Evolutionary conservation across 2,888 invertebrate genomes (phyloP).

Genomic region (Ectemnius continuus): DNA sequence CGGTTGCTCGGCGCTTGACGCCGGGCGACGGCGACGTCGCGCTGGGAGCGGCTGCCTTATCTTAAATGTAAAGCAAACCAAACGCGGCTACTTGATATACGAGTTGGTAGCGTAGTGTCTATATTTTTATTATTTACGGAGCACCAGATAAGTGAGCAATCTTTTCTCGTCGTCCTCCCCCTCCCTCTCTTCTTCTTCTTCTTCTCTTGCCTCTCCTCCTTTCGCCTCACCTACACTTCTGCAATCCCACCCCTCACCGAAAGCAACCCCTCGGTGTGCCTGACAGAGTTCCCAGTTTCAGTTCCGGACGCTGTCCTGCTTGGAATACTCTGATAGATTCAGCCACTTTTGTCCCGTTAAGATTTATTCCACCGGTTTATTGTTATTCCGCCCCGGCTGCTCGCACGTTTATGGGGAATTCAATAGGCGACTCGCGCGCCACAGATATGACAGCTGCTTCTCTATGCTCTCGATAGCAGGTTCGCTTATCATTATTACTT

Average conservation of each 20-base stretch:
- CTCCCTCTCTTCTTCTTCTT: neutral
- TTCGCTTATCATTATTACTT: too few species aligned
- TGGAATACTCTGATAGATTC: conserved; percentile 69
- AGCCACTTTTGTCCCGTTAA: conserved; percentile 69
- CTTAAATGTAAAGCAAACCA: conserved; percentile 71
- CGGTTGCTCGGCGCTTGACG: conserved; percentile 7
- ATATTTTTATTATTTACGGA: conserved; percentile 78
- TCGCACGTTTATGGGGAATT: too few species aligned
- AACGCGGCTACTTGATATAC: conserved; percentile 70
- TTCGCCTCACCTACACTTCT: neutral
- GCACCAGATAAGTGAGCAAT: conserved; percentile 73
- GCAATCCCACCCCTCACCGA: neutral
- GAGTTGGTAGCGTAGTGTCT: conserved; percentile 72
- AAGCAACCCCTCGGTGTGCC: conserved; percentile 6
- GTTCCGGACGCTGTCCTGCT: conserved; percentile 31
- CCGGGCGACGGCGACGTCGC: conserved; percentile 24
- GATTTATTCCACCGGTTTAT: conserved; percentile 66
- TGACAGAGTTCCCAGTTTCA: conserved; percentile 24
- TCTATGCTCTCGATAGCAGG: too few species aligned
- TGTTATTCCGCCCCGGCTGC: too few species aligned
- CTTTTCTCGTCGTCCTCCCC: neutral
- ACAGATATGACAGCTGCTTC: too few species aligned
- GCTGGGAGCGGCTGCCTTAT: conserved; percentile 62
- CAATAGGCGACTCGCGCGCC: too few species aligned
- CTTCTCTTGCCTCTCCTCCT: neutral